These are phyloP conservation scores for Pseudocheirus occidentalis DNA, from an alignment of 2,797 vertebrate species.

Conservation along the genomic window DNA sequence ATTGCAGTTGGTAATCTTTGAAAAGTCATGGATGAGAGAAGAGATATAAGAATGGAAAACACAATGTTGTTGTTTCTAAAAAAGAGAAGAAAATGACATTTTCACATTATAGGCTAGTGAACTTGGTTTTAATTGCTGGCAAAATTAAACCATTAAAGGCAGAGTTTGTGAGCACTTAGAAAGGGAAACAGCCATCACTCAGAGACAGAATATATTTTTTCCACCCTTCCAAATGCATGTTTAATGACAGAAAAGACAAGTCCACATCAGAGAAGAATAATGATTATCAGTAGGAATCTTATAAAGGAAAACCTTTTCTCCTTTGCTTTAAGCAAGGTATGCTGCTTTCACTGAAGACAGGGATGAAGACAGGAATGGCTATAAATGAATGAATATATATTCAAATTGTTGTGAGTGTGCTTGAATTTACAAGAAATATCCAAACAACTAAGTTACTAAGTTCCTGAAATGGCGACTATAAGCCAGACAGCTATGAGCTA, in stretches of 20 bases:
- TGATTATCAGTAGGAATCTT: slow-evolving; percentile 47
- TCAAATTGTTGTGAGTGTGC: neutral
- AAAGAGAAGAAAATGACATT: neutral
- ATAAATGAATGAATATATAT: neutral
- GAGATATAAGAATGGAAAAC: neutral
- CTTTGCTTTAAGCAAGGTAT: slow-evolving; percentile 10
- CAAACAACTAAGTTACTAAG: neutral
- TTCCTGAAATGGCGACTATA: neutral
- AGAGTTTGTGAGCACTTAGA: neutral
- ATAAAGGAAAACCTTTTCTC: slow-evolving; percentile 16
- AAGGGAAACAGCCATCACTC: neutral
- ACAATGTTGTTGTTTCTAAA: neutral
- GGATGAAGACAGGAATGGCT: slow-evolving; percentile 18
- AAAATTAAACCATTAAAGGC: neutral
- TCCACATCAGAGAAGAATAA: neutral
- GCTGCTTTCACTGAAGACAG: slow-evolving; percentile 14
- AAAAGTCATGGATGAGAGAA: neutral
- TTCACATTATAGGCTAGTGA: neutral
- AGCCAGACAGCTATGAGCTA: neutral
- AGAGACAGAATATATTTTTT: neutral
- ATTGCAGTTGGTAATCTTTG: neutral
- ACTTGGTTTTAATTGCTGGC: neutral
- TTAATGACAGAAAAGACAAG: slow-evolving; percentile 4
- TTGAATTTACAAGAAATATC: slow-evolving; percentile 34
- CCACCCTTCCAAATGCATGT: neutral